Evolutionary conservation across 2,113 vertebrate species (phyloP).

Genomic region (Rutilus rutilus): DNA sequence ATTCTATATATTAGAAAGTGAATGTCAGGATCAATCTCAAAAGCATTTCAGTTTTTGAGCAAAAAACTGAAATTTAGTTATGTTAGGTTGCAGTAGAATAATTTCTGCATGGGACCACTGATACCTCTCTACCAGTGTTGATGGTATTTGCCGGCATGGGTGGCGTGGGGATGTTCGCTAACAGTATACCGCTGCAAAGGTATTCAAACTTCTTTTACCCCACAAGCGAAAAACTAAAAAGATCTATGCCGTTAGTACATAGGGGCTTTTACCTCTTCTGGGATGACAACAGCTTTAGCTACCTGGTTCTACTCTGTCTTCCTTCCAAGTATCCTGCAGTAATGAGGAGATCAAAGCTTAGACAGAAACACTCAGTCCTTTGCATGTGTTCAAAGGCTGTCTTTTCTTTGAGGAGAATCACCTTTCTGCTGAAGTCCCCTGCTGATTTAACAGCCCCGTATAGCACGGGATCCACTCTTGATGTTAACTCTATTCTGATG

Average conservation of each 20-base stretch:
- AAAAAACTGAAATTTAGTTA: background rate
- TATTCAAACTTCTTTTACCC: no score
- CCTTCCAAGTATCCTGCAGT: slow-evolving; percentile 23
- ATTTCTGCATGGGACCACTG: no score
- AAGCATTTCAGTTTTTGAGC: background rate
- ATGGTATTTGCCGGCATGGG: background rate
- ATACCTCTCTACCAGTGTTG: background rate
- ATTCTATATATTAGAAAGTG: background rate
- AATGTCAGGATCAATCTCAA: background rate
- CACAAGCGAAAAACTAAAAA: no score
- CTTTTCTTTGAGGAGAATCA: slow-evolving; percentile 23
- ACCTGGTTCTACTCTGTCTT: background rate
- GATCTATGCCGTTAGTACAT: no score
- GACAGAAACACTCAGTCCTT: slow-evolving; percentile 9
- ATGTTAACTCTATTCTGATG: background rate
- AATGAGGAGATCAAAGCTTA: slow-evolving; percentile 42
- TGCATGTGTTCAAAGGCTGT: slow-evolving; percentile 42
- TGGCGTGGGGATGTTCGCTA: no score
- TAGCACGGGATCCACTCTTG: slow-evolving; percentile 7
- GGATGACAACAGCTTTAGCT: background rate
- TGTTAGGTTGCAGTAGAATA: background rate
- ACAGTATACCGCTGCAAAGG: no score
- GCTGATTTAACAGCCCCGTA: slow-evolving; percentile 45
- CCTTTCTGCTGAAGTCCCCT: slow-evolving; percentile 35
- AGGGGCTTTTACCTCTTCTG: background rate